phyloP scores from a whole-genome alignment of 2,797 vertebrate genomes.

The Hoplostethus mediterraneus region DNA sequence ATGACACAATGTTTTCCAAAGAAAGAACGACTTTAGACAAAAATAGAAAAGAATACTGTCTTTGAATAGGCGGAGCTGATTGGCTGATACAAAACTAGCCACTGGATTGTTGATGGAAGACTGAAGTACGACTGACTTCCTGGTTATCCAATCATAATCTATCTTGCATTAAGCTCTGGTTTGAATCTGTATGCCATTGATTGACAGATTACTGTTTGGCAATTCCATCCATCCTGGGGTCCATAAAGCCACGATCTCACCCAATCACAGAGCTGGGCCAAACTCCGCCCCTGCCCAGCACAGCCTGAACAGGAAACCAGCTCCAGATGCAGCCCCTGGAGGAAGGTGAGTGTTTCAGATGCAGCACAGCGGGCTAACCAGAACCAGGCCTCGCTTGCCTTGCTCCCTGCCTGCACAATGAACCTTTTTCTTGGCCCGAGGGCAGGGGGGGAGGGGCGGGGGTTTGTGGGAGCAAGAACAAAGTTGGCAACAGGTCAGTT shows the following conservation, averaged over 20 bases:
- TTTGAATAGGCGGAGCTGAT: constrained; percentile 16
- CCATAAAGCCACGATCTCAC: constrained; percentile 67
- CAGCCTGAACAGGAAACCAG: constrained; percentile 86
- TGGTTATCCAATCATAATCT: constrained; percentile 48
- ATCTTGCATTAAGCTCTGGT: constrained; percentile 52
- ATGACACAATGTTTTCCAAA: constrained; percentile 40
- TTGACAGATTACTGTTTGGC: constrained; percentile 79
- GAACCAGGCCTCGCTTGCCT: constrained; percentile 72
- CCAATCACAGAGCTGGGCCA: constrained; percentile 79
- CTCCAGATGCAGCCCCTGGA: constrained; percentile 87
- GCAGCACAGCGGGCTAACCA: constrained; percentile 75
- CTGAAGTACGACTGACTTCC: constrained; percentile 23
- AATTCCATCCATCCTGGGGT: constrained; percentile 68
- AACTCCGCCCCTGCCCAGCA: constrained; percentile 73
- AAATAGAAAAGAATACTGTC: constrained; percentile 35
- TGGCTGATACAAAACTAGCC: constrained; percentile 30
- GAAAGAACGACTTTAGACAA: constrained; percentile 31
- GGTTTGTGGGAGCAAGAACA: constrained; percentile 56
- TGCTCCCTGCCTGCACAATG: constrained; percentile 78
- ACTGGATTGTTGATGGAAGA: constrained; percentile 29
- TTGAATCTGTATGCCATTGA: constrained; percentile 70
- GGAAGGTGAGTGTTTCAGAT: constrained; percentile 85
- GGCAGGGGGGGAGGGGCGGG: constrained; percentile 38
- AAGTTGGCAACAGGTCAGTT: constrained; percentile 69
- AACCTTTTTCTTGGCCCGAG: constrained; percentile 73